Percentiles rank a stretch among this genome's conserved stretches.
phyloP scores from a whole-genome alignment of 2,888 invertebrate genomes.

The Limnephilus rhombicus region DNA sequence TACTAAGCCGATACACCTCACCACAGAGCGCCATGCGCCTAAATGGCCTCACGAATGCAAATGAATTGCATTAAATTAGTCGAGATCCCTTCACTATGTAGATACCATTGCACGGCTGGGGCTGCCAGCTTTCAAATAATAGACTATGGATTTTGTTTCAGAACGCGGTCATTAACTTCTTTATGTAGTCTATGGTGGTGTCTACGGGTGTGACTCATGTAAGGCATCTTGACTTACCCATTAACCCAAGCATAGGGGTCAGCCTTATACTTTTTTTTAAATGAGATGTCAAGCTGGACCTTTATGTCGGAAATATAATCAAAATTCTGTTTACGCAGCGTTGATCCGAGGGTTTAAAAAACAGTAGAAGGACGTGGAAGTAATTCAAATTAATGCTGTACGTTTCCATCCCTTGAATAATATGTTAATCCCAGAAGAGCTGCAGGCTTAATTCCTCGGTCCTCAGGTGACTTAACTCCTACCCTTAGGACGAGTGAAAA shows the following conservation, averaged over 20 bases:
- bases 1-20: background rate
- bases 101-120: background rate
- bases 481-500: constrained; percentile 60
- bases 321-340: constrained; percentile 6
- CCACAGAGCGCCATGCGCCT: background rate
- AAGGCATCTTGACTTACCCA: background rate
- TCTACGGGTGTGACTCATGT: background rate
- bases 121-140: background rate
- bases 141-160: background rate
- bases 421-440: constrained; percentile 42
- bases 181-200: background rate
- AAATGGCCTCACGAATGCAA: background rate
- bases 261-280: background rate
- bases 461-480: constrained; percentile 26
- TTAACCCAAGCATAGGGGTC: background rate
- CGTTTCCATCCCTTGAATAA: constrained; percentile 35
- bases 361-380: constrained; percentile 10
- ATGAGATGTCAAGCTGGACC: background rate
- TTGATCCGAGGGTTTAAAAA: background rate
- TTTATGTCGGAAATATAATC: background rate
- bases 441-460: constrained; percentile 35
- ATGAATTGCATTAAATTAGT: background rate
- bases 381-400: constrained; percentile 25
- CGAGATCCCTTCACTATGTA: background rate
- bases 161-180: background rate